phyloP scores from a whole-genome alignment of 2,113 vertebrate species.

The Lophotis ruficrista region DNA sequence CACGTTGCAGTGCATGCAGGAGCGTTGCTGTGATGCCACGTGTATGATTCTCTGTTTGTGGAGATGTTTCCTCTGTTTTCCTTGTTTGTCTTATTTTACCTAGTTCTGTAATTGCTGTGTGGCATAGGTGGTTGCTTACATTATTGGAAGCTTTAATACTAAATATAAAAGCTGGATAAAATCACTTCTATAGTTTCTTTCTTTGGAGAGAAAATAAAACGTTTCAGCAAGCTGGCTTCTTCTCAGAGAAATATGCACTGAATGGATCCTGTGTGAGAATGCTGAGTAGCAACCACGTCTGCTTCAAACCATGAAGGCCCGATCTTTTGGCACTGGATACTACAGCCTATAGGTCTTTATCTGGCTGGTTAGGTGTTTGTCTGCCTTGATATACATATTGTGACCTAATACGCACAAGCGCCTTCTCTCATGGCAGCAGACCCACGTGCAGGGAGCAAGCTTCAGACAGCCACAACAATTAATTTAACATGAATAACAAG shows the following conservation, averaged over 20 bases:
- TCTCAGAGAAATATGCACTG: background rate
- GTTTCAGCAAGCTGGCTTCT: background rate
- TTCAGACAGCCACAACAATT: background rate
- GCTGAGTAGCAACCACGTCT: background rate
- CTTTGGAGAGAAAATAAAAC: background rate
- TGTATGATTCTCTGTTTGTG: background rate
- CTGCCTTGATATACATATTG: background rate
- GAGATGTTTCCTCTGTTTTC: background rate
- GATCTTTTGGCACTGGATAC: background rate
- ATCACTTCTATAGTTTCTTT: background rate
- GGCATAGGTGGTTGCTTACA: background rate
- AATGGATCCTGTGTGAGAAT: background rate
- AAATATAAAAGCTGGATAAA: background rate
- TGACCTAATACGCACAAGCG: background rate
- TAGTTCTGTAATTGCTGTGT: background rate
- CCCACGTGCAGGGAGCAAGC: background rate
- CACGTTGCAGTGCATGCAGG: background rate
- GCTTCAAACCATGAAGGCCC: background rate
- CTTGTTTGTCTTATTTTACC: background rate
- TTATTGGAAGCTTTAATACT: background rate
- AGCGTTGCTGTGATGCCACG: background rate
- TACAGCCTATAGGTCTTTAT: background rate
- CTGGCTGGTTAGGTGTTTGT: background rate
- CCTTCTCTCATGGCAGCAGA: background rate
- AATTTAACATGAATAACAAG: rapidly evolving